Evolutionary conservation across 2,113 vertebrate genomes (phyloP), one percentile per base, ranked within the genome.

Genomic region (Sorex araneus): DNA sequence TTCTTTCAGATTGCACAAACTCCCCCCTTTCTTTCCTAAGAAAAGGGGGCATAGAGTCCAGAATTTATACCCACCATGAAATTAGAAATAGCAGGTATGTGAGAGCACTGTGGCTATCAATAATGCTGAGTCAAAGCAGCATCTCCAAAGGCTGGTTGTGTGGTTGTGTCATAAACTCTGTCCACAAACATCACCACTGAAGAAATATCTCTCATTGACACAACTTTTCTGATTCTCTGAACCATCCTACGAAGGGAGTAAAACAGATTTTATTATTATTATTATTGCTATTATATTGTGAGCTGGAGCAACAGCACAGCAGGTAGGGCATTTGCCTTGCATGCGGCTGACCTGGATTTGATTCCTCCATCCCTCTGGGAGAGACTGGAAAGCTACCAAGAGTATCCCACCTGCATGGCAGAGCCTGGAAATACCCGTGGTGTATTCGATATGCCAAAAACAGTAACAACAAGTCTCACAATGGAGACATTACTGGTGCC

Each of bases 61-160:
- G n/a, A 23, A 27, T 6, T 6, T 40, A 45, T 0, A 23, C 2
- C 27, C 8, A 57, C 57, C 28, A 60, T 12, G 74, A 60, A 16
- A 27, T 50, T 27, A 36, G 84, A 15, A 73, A 81, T 60, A 78
- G 13, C 63, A 64, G 12, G 54, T 63, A 0, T 8, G 8, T 19
- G 40, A 18, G 4, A 15, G 12, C 8, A 0, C 28, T 50, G 34
- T 18, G 18, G 7, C 28, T 32, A 9, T 8, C 1, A 27, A 13
- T 6, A 47, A 0, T 2, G 0, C 34, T 27, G 15, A 3, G 13
- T 28, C 19, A 34, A 0, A 25, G 18, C 10, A 30, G 28, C 10
- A 1, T 30, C 73, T 67, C 40, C 16, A 11, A 45, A 36, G 28
- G 11, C 5, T 76, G 60, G 18, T 7, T 66, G n/a, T 78, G 13